Percentiles rank a stretch among this genome's conserved stretches.
Conservation (phyloP, 2,888 invertebrate genomes). For the Lydus trimaculatus region DNA sequence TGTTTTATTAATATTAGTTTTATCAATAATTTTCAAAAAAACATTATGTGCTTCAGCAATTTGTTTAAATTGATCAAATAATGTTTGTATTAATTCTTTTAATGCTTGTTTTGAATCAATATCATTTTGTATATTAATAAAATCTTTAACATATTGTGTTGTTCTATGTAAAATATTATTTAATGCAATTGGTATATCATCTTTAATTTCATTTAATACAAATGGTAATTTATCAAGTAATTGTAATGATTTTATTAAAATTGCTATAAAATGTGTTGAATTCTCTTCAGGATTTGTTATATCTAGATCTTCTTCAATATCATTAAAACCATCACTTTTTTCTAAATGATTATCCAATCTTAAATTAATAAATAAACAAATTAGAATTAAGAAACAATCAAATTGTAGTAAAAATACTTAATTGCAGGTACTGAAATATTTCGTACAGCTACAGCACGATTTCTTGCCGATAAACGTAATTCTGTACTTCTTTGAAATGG, state of each 20-base stretch:
- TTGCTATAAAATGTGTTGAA: constrained; percentile 76
- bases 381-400: background rate
- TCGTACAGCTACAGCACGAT: constrained; percentile 64
- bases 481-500: constrained; percentile 68
- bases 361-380: background rate
- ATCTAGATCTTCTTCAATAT: constrained; percentile 67
- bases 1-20: constrained; percentile 66
- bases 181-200: constrained; percentile 83
- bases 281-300: constrained; percentile 68
- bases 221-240: constrained; percentile 84
- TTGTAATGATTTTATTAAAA: constrained; percentile 85
- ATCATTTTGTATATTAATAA: constrained; percentile 59
- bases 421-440: constrained; percentile 61
- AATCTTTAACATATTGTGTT: constrained; percentile 77
- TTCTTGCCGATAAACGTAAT: constrained; percentile 65
- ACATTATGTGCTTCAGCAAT: constrained; percentile 80
- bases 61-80: constrained; percentile 84
- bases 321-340: constrained; percentile 35
- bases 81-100: constrained; percentile 71
- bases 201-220: constrained; percentile 84
- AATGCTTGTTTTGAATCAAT: constrained; percentile 48
- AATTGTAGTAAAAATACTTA: constrained; percentile 31
- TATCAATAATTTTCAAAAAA: constrained; percentile 69
- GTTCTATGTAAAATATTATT: constrained; percentile 80
- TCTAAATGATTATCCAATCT: constrained; percentile 41